These are phyloP conservation scores for Nothura maculosa DNA, from an alignment of 2,797 vertebrate genomes.

Conservation along the genomic window DNA sequence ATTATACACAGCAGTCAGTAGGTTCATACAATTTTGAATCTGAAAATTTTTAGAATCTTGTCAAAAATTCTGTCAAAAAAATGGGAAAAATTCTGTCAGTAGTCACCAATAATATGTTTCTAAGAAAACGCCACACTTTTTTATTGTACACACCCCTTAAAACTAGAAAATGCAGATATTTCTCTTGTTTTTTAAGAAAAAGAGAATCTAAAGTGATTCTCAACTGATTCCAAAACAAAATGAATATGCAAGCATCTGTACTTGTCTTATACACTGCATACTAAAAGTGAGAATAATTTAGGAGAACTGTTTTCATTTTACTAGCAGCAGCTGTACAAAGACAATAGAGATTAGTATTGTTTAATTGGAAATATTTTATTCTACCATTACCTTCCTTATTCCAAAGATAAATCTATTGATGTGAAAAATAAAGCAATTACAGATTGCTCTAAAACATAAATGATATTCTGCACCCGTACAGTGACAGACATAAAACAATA, in stretches of 20 bases:
- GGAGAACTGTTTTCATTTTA: not conserved
- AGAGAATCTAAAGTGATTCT: not conserved
- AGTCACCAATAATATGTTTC: not conserved
- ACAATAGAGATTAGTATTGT: not conserved
- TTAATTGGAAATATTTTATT: not conserved
- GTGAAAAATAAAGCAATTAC: not conserved
- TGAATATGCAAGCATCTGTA: not conserved
- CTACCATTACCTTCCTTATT: not conserved
- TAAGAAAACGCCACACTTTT: not conserved
- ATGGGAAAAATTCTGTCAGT: not conserved
- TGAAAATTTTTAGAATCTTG: not conserved
- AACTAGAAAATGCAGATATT: not conserved
- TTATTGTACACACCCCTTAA: not conserved
- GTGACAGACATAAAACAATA: not conserved
- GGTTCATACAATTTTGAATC: not conserved
- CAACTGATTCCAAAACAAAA: not conserved
- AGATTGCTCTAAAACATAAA: not conserved
- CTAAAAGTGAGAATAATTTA: not conserved
- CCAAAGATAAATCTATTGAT: not conserved
- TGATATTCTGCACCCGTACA: not conserved
- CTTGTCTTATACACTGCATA: not conserved
- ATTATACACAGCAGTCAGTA: not conserved
- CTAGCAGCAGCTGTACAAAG: not conserved
- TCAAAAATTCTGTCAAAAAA: not conserved
- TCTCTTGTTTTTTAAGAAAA: not conserved